Evolutionary conservation across 2,113 vertebrate species (phyloP), one percentile per base, ranked within the genome.

Genomic region (Colistium nudipinnis): DNA sequence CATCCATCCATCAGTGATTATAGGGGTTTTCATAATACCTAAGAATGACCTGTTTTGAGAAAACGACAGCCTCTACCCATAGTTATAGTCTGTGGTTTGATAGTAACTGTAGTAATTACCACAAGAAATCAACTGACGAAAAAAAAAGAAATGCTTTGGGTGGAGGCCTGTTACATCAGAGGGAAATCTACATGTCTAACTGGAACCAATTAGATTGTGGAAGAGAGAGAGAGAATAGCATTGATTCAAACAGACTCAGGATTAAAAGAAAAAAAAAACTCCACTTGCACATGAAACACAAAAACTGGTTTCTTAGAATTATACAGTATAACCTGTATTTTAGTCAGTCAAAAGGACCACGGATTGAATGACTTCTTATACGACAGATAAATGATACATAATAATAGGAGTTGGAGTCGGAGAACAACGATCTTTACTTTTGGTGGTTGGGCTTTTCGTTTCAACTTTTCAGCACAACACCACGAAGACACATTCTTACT

Each of bases 191-290:
- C 57, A 43, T 70, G 51, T 72, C 75, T 56, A 68, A 52, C 70
- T 70, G 68, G 38, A 70, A 67, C 54, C 70, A 76, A 75, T 61
- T 7, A 38, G 54, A 62, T 70, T 38, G 61, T 28, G 63, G 49
- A 52, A 64, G 67, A 56, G 55, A 63, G 56, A 64, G 67, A 56
- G 55, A 63, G 68, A 70, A 61, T 41, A 56, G 55, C 52, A 30
- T 31, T 70, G 74, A 81, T 56, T 64, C 78, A 85, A 24, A 64
- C 25, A 61, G 62, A 72, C 41, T 38, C 51, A 35, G 55, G 73
- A 76, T 28, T 64, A 36, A 71, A 76, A 54, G 14, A 68, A 36
- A 71, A 76, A 54, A 14, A 72, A 69, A 16, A 6, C 14, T n/a
- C 7, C 17, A 38, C 53, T 31, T 41, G 55, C 5, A 47, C 19